Percentiles rank a stretch among this genome's conserved stretches.
Evolutionary conservation across 2,888 invertebrate species (phyloP).

Genomic region (Crioceris asparagi): DNA sequence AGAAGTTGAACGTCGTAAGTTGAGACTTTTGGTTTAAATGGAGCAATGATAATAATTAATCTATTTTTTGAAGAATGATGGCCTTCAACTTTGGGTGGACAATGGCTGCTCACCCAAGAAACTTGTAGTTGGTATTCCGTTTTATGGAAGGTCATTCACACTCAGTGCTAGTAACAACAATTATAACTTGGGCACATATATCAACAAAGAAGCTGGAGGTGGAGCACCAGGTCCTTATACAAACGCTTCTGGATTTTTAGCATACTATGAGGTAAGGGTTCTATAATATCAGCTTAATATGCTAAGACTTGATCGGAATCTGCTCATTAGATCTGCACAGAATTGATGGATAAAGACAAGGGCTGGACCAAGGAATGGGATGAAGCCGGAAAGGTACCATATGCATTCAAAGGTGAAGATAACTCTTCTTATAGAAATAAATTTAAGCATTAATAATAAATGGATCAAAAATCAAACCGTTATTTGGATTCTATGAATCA

Average conservation of each 20-base stretch:
- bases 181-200: constrained; percentile 74
- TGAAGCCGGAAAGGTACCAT: constrained; percentile 71
- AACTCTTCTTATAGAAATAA: background rate
- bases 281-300: background rate
- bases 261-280: constrained; percentile 65
- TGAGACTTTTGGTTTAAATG: constrained; percentile 5
- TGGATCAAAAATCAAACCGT: background rate
- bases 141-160: constrained; percentile 80
- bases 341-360: constrained; percentile 54
- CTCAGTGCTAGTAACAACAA: constrained; percentile 72
- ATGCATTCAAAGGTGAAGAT: constrained; percentile 63
- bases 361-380: constrained; percentile 83
- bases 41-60: background rate
- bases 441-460: background rate
- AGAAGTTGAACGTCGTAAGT: constrained; percentile 79
- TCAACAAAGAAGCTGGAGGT: constrained; percentile 84
- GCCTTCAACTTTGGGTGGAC: constrained; percentile 77
- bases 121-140: constrained; percentile 78
- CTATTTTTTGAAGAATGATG: constrained; percentile 61
- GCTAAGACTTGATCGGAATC: background rate
- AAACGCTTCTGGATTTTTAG: constrained; percentile 75
- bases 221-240: constrained; percentile 79
- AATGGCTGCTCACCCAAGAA: constrained; percentile 82
- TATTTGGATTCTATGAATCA: background rate
- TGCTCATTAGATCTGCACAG: constrained; percentile 59